Evolutionary conservation across 2,113 vertebrate species (phyloP), one percentile per base, ranked within the genome.

Genomic region (Rhynchomys soricoides): DNA sequence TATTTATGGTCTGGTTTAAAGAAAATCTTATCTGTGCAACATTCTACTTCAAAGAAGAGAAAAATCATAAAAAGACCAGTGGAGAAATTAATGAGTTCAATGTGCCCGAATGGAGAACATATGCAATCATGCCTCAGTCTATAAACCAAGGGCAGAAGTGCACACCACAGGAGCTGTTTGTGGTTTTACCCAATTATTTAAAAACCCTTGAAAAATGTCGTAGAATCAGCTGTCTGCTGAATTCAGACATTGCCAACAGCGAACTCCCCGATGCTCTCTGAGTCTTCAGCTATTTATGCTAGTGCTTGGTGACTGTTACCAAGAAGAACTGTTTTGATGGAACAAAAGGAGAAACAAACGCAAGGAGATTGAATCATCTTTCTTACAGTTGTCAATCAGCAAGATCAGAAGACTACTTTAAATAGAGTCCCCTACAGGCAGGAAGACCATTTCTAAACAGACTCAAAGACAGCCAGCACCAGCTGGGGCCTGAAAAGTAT

Each of bases 161-260:
- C 97, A 97, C 24, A 97, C 98, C 97, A 93, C 97, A 97, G 96
- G 90, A 29, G 4, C 83, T 97, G 97, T 97, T 97, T 97, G 97
- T 96, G 97, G 96, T 98, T 98, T 97, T 97, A 88, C 78, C 94
- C 96, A 97, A 98, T 98, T 97, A 97, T 97, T 98, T 97, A 57
- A 97, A 97, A 97, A 91, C 89, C 86, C 95, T 97, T 97, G 95
- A 96, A 97, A 98, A 97, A 94, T 94, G 93, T 70, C 96, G 94
- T 91, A 93, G 74, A 87, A 87, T 96, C 94, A 75, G 62, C 86
- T 7, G 57, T 95, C 97, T 88, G 95, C 83, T 57, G 94, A 89
- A 95, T 89, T 62, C 96, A 97, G 97, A 94, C 74, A 71, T 75
- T 31, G 89, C 94, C 97, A 87, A 94, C 78, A 92, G 91, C 29